These are phyloP conservation scores for Seriola aureovittata DNA, from an alignment of 2,113 vertebrate genomes.

Conservation along the genomic window DNA sequence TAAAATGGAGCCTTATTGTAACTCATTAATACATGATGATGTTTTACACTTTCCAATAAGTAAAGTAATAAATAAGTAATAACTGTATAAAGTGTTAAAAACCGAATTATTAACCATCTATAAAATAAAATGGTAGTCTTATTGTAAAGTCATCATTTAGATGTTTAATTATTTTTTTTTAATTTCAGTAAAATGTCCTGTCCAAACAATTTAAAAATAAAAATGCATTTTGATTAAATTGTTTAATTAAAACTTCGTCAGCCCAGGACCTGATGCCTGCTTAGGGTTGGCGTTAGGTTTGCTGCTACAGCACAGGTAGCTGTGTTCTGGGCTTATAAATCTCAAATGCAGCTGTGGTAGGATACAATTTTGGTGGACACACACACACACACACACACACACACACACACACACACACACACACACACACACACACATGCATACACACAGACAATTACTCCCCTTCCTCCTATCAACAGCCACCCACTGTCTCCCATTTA, in stretches of 20 bases:
- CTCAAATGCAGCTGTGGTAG: constrained; percentile 23
- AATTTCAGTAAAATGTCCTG: background rate
- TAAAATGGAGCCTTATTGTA: too few species aligned
- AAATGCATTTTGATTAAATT: background rate
- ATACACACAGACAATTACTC: constrained; percentile 46
- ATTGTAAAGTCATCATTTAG: too few species aligned
- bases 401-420: constrained; percentile 9
- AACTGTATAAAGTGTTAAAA: too few species aligned
- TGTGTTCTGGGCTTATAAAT: background rate
- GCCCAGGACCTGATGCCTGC: background rate
- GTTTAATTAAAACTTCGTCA: background rate
- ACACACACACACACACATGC: constrained; percentile 11
- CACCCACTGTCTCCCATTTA: constrained; percentile 29
- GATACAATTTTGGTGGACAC: constrained; percentile 19
- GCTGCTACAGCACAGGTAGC: constrained; percentile 3
- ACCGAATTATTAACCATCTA: too few species aligned
- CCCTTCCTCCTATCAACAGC: constrained; percentile 57
- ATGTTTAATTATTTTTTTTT: too few species aligned
- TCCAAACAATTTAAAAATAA: background rate
- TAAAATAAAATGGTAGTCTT: too few species aligned
- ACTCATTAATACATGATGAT: too few species aligned
- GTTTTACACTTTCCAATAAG: too few species aligned
- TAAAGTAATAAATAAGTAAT: too few species aligned
- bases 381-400: constrained; percentile 25
- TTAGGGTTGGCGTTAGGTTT: background rate